Evolutionary conservation across 35 echinoderm and acorn worm species (phyloP).

Genomic region (Lytechinus pictus): DNA sequence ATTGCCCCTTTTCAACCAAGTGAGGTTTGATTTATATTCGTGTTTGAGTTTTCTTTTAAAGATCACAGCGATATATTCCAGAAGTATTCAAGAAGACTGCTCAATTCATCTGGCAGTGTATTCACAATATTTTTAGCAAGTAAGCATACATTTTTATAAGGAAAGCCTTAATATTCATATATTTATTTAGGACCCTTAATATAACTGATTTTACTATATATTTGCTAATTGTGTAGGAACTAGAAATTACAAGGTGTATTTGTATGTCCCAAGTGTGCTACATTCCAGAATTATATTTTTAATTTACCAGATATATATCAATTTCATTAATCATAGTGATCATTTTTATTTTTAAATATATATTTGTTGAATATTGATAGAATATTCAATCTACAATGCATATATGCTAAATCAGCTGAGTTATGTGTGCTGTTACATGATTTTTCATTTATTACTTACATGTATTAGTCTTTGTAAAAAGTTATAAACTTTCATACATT

Average conservation of each 20-base stretch:
- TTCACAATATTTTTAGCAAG: not conserved
- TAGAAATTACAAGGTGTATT: not conserved
- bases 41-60: not conserved
- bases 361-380: too few relatives aligned
- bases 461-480: not conserved
- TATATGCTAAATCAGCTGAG: too few relatives aligned
- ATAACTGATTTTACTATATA: not conserved
- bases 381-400: too few relatives aligned
- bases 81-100: not conserved
- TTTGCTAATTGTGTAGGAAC: not conserved
- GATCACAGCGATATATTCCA: constrained; percentile 1
- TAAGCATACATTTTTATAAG: not conserved
- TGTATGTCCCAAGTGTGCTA: not conserved
- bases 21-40: not conserved
- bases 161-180: not conserved
- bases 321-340: not conserved
- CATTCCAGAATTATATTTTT: not conserved
- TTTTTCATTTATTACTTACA: too few relatives aligned
- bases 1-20: not conserved
- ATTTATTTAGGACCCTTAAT: not conserved
- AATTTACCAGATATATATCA: not conserved
- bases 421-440: too few relatives aligned
- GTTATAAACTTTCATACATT: not conserved
- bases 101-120: not conserved
- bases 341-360: too few relatives aligned